phyloP scores from a whole-genome alignment of 2,888 invertebrate species.

The Disparrhopalites patrizii region DNA sequence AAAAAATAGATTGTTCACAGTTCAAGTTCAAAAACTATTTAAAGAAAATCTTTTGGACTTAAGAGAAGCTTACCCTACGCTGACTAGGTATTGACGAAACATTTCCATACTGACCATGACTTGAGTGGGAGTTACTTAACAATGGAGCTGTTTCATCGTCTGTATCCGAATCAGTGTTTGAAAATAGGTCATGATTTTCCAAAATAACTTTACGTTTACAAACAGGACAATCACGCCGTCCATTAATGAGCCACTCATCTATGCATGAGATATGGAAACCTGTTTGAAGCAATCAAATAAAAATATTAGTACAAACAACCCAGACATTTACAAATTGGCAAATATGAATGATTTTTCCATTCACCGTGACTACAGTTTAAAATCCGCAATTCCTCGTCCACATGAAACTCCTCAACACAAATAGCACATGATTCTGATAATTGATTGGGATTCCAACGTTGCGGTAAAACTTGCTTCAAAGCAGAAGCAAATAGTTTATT shows the following conservation, averaged over 20 bases:
- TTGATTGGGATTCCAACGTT: conserved; percentile 15
- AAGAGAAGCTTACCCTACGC: background rate
- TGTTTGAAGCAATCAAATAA: background rate
- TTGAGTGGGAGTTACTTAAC: conserved; percentile 6
- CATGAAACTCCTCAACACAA: conserved; percentile 20
- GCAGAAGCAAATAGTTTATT: conserved; percentile 25
- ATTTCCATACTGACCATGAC: conserved; percentile 4
- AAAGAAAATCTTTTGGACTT: conserved; percentile 1
- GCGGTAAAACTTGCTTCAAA: conserved; percentile 17
- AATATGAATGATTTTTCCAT: background rate
- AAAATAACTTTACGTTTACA: conserved; percentile 24
- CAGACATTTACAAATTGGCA: background rate
- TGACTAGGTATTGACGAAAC: conserved; percentile 13
- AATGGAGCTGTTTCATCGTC: conserved; percentile 27
- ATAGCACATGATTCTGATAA: conserved; percentile 26
- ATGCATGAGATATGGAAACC: conserved; percentile 22
- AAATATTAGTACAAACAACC: background rate
- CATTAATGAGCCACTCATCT: conserved; percentile 24
- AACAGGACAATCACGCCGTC: conserved; percentile 21
- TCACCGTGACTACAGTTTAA: conserved; percentile 24
- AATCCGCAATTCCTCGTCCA: conserved; percentile 23
- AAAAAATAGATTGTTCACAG: too few species aligned
- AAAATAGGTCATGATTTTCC: conserved; percentile 22
- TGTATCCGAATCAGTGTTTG: conserved; percentile 25
- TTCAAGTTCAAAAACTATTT: background rate